Conservation (phyloP, 2,888 invertebrate species). For the Autographa gamma region DNA sequence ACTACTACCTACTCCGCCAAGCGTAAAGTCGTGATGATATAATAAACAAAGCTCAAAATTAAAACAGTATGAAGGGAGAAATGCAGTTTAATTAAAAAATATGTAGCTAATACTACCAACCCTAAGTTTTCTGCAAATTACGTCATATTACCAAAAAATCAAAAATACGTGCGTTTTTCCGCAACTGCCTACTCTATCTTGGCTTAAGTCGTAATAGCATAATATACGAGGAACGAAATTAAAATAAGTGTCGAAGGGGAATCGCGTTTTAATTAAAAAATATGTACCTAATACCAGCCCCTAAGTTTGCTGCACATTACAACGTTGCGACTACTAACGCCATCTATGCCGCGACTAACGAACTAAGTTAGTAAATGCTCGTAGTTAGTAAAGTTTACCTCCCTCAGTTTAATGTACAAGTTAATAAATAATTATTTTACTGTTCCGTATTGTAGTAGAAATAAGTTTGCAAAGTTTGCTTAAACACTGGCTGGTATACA, state of each 20-base stretch:
- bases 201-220: too few species aligned
- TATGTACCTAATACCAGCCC: not conserved
- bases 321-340: constrained; percentile 20
- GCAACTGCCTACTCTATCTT: too few species aligned
- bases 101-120: not conserved
- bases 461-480: not conserved
- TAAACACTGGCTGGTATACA: not conserved
- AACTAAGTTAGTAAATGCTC: constrained; percentile 15
- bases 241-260: too few species aligned
- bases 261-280: too few species aligned
- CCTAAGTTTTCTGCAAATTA: not conserved
- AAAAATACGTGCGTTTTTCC: too few species aligned
- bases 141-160: too few species aligned
- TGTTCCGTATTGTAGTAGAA: not conserved
- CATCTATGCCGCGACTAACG: constrained; percentile 29
- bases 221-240: too few species aligned
- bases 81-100: too few species aligned
- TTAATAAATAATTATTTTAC: constrained; percentile 13
- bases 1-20: too few species aligned
- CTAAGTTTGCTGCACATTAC: not conserved
- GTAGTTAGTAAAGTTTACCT: constrained; percentile 6
- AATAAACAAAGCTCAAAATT: too few species aligned
- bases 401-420: not conserved
- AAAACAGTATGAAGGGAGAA: too few species aligned
- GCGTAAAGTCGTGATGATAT: too few species aligned